A percentile compares a stretch with the other conserved stretches of the same genome.
phyloP scores from a whole-genome alignment of 2,797 vertebrate genomes.

The Notamacropus eugenii region DNA sequence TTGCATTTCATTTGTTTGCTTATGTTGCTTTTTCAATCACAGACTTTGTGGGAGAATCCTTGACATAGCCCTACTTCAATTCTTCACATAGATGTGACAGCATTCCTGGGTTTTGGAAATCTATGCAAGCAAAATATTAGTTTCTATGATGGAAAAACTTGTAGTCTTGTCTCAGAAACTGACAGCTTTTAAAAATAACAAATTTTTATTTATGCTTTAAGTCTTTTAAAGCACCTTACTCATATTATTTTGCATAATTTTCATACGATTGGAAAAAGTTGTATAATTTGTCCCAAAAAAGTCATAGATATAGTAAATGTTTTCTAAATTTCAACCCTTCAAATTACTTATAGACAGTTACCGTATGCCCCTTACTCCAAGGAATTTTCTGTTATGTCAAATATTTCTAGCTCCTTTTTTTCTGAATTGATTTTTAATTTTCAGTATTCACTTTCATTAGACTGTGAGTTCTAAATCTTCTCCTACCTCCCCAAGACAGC shows the following conservation, averaged over 20 bases:
- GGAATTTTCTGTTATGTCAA: background rate
- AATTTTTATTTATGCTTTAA: background rate
- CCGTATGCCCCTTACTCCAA: background rate
- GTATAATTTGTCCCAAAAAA: background rate
- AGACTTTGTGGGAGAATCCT: background rate
- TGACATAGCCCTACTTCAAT: background rate
- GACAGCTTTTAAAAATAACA: background rate
- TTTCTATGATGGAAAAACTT: background rate
- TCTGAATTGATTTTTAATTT: no score
- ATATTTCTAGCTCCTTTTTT: background rate
- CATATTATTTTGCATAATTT: background rate
- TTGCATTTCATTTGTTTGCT: background rate
- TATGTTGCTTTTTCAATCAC: constrained; percentile 25
- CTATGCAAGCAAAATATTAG: background rate
- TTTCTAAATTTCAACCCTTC: background rate
- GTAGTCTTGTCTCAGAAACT: no score
- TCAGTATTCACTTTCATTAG: no score
- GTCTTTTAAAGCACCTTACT: background rate
- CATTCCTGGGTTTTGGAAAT: background rate
- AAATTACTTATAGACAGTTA: background rate
- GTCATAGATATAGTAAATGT: background rate
- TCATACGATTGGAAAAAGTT: background rate
- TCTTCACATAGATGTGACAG: background rate
- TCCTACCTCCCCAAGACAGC: no score
- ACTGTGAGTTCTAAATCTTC: no score